phyloP scores from a whole-genome alignment of 2,888 invertebrate genomes.

The Masnerella sp. region DNA sequence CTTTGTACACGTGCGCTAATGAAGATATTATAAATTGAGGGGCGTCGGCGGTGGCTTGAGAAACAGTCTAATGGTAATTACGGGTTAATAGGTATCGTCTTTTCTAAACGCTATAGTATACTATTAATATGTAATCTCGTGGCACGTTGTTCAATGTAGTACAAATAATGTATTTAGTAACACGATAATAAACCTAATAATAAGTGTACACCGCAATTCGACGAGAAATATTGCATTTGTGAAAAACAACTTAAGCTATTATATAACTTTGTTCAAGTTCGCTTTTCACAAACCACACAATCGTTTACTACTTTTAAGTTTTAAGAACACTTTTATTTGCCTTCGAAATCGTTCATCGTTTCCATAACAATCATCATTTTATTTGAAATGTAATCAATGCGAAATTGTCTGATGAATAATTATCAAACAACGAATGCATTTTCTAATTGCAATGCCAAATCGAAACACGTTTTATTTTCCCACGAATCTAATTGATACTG shows the following conservation, averaged over 20 bases:
- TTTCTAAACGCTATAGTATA: conserved; percentile 52
- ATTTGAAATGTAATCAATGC: neutral
- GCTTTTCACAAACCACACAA: too few relatives aligned
- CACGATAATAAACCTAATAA: conserved; percentile 52
- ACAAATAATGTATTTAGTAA: conserved; percentile 51
- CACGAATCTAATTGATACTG: conserved; percentile 11
- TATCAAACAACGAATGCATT: neutral
- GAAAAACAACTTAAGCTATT: conserved; percentile 16
- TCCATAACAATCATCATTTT: neutral
- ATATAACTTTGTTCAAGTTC: too few relatives aligned
- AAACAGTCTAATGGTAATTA: conserved; percentile 58
- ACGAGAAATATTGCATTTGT: conserved; percentile 22
- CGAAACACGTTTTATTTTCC: conserved; percentile 14
- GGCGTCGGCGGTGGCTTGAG: conserved; percentile 47
- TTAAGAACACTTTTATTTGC: too few relatives aligned
- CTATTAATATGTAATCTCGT: conserved; percentile 52
- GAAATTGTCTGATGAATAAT: neutral
- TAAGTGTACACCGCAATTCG: conserved; percentile 24
- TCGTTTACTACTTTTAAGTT: too few relatives aligned
- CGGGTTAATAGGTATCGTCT: conserved; percentile 58
- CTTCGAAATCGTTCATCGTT: neutral
- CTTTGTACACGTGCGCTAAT: conserved; percentile 46
- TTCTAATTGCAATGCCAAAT: conserved; percentile 6
- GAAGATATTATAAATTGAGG: conserved; percentile 57
- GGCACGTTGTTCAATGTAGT: conserved; percentile 47